Evolutionary conservation across 2,797 vertebrate species (phyloP), one percentile per base, ranked within the genome.

Genomic region (Arrhamphus sclerolepis): DNA sequence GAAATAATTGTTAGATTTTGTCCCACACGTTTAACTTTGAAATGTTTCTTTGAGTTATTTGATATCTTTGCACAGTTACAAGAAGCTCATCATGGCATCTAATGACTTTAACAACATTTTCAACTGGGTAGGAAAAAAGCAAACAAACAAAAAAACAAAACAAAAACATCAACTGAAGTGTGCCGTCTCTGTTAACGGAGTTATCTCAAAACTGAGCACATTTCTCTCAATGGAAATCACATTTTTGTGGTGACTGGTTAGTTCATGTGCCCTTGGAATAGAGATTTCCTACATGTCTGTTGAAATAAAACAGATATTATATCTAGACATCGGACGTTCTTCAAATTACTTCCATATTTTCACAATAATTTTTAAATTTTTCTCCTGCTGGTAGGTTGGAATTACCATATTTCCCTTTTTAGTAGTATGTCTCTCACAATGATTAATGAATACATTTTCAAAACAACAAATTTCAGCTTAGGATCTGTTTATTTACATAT

Each of bases 401-500:
- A 74, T 56, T n/a, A 56, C 62, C 38, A 50, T 54, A 52, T 47
- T 34, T 63, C 66, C 62, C 31, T 20, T 63, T 70, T 58, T 60
- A 28, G 40, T 44, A 20, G 50, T 62, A n/a, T 53, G 55, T 62
- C 60, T 58, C 24, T n/a, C 70, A 9, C 47, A 21, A 50, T 56
- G 42, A 70, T 63, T 81, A 68, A 72, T 28, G 2, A 64, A 72
- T 70, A 55, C 1, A 58, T 78, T 70, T 42, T 56, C n/a, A 60
- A 10, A 31, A 56, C 48, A 48, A 26, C 68, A 78, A 55, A 77
- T 70, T 58, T 47, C 50, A 38, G 9, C 42, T 26, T 13, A 31
- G 11, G 55, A 22, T 63, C 38, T 48, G 6, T 71, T 44, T 64
- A 88, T 87, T 82, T 88, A 72, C 75, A 83, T 85, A 80, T 80